Evolutionary conservation across 2,888 invertebrate species (phyloP), one percentile per base, ranked within the genome.

Genomic region (Luperina nickerlii): DNA sequence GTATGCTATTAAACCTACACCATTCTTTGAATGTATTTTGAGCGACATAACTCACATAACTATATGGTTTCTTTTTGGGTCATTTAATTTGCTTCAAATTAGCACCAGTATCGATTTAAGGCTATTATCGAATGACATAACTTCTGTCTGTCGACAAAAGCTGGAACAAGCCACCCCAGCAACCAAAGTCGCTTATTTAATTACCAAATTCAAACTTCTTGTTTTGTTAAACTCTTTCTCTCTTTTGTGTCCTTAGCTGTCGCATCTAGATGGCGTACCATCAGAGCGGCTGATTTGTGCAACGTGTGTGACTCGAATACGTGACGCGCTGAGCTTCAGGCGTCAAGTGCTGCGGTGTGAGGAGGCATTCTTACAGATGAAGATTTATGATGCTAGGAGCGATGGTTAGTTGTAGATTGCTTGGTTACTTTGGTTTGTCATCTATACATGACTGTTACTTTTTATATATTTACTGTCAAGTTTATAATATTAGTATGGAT

Each of bases 331-430:
- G 9, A 89, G 84, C 2, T 96, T 96, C 88, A 88, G 93, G 27
- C 89, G 90, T 2, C 96, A 96, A 70, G 96, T 96, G 20, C 85
- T 96, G n/a, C 90, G 90, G 5, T 96, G 96, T 81, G 96, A 96
- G 66, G 96, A 96, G 63, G 93, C 94, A 0, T 96, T 96, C 81
- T 76, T 95, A 13, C 93, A 94, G 77, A 93, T 92, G 92, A 94
- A 92, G 80, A 91, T 93, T 86, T 91, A 91, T 65, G 92, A 93
- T 76, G 81, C 81, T 7, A 88, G 86, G 32, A 79, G 48, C 63
- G 88, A 87, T 32, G 89, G 92, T 93, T 69, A 68, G 82, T 42
- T 11, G 15, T 7, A 15, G 7, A 45, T 24, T 27, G 15, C 32
- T 32, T 32, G 32, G 32, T 32, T 32, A 32, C 32, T 32, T 32